phyloP scores from a whole-genome alignment of 2,888 invertebrate species.

The Thereva nobilitata region DNA sequence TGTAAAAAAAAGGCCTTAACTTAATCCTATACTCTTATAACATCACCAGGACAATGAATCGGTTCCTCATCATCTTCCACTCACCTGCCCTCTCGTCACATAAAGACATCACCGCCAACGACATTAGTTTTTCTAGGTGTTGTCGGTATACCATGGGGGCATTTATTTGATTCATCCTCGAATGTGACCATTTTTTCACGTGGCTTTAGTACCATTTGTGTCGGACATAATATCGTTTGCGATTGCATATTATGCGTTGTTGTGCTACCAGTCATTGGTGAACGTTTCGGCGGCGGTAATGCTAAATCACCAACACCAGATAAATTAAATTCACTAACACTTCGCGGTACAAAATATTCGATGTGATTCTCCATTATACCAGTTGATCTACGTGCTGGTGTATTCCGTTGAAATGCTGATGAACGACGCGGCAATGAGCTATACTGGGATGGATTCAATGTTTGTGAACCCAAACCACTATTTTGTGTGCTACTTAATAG shows the following conservation, averaged over 20 bases:
- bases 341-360: conserved; percentile 83
- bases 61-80: conserved; percentile 46
- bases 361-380: conserved; percentile 67
- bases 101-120: conserved; percentile 75
- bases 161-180: conserved; percentile 67
- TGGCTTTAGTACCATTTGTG: conserved; percentile 59
- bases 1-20: no score
- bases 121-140: conserved; percentile 54
- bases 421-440: conserved; percentile 63
- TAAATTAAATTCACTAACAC: conserved; percentile 81
- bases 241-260: conserved; percentile 52
- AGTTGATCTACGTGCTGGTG: conserved; percentile 68
- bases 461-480: conserved; percentile 56
- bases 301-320: conserved; percentile 67
- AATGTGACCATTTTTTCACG: conserved; percentile 81
- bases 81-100: conserved; percentile 67
- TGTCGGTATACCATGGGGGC: conserved; percentile 58
- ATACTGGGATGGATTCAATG: conserved; percentile 59
- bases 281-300: conserved; percentile 59
- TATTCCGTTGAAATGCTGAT: conserved; percentile 66
- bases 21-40: conserved; percentile 53
- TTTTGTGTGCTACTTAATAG: conserved; percentile 55
- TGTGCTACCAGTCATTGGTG: conserved; percentile 52
- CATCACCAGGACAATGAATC: conserved; percentile 54
- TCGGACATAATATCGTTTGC: conserved; percentile 47